Evolutionary conservation across 1,140 invertebrate genomes (phyloP), one percentile per base, ranked within the genome.

Genomic region (Lordiphosa stackelbergi): DNA sequence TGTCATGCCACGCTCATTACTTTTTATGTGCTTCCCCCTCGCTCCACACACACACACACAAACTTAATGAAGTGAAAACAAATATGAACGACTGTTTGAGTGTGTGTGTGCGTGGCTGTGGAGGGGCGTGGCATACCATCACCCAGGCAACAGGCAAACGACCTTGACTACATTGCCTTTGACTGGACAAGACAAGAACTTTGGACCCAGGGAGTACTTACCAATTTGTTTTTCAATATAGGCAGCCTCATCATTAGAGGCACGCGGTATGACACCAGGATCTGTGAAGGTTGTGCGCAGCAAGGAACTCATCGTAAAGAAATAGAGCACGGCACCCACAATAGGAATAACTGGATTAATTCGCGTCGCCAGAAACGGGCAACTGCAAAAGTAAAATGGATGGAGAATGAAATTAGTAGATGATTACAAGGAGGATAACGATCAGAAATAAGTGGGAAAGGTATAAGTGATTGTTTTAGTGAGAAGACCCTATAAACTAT

Each of bases 211-310:
- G 31, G 24, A 42, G 28, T 55, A 75, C 69, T 85, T 89, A 93
- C 93, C 92, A 86, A 94, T 94, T 91, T 94, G 93, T 89, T 93
- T 94, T 89, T 98, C 97, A 63, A 96, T 95, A 87, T 97, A 95
- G 65, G 95, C 94, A 62, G 95, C 95, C 91, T 98, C 97, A 86
- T 97, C 95, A 41, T 92, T 90, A 31, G 95, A 95, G 37, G 97
- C 96, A 74, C 93, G 88, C 57, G 97, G 97, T 78, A 98, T 96
- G 63, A 98, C 95, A 58, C 97, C 97, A 40, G 97, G 97, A 90
- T 98, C 97, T 79, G 94, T 95, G 88, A 98, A 97, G 87, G 95
- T 95, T 54, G 97, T 98, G 81, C 95, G 91, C 65, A 98, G 91
- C 59, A 98, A 91, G 66, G 94, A 94, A 68, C 94, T 93, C 91